These are phyloP conservation scores for Sisyra nigra DNA, from an alignment of 2,888 invertebrate species.

Conservation along the genomic window DNA sequence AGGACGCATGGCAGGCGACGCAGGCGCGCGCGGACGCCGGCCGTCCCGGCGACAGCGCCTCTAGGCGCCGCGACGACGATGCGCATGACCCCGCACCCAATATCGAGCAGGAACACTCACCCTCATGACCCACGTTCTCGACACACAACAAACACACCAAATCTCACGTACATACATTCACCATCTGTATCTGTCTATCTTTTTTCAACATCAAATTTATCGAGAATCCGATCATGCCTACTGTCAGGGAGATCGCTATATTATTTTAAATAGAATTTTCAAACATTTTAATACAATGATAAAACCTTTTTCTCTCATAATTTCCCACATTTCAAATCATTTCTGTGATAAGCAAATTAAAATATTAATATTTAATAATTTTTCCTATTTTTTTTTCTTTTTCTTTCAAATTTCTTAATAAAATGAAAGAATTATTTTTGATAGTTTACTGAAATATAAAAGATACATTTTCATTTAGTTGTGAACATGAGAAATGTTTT, in stretches of 20 bases:
- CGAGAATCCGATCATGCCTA: background rate
- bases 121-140: background rate
- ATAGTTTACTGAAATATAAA: too few species aligned
- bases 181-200: too few species aligned
- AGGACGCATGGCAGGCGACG: background rate
- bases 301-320: background rate
- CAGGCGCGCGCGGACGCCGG: background rate
- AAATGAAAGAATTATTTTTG: too few species aligned
- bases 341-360: too few species aligned
- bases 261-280: too few species aligned
- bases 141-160: background rate
- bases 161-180: background rate
- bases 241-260: background rate
- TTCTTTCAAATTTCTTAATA: too few species aligned
- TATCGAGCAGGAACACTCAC: slow-evolving; percentile 5
- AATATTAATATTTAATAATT: too few species aligned
- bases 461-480: too few species aligned
- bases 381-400: too few species aligned
- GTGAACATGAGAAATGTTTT: too few species aligned
- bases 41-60: slow-evolving; percentile 17
- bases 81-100: slow-evolving; percentile 12
- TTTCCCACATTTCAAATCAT: background rate
- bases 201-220: background rate
- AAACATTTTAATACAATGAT: background rate
- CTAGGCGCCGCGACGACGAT: slow-evolving; percentile 17